Conservation (phyloP, 2,888 invertebrate genomes). For the Gymnoscelis rufifasciata region DNA sequence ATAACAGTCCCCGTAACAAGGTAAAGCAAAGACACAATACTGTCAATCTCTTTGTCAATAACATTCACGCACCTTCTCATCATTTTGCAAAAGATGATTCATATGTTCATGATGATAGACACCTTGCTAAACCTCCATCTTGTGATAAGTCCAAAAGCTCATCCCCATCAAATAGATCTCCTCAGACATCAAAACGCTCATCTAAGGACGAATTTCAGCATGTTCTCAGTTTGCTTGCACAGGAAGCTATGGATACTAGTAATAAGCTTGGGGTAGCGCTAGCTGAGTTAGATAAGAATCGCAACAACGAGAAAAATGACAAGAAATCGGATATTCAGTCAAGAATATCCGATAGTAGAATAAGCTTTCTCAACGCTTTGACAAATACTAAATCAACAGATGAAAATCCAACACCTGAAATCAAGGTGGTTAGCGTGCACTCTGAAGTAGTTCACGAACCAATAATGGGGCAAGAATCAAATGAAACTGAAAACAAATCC, state of each 20-base stretch:
- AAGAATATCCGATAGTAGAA: slow-evolving; percentile 70
- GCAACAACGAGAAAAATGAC: slow-evolving; percentile 62
- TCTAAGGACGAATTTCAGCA: slow-evolving; percentile 82
- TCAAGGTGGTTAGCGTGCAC: slow-evolving; percentile 48
- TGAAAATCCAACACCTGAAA: slow-evolving; percentile 39
- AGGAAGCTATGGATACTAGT: slow-evolving; percentile 87
- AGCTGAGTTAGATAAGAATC: slow-evolving; percentile 77
- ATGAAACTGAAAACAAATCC: slow-evolving; percentile 38
- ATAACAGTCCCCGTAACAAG: slow-evolving; percentile 69
- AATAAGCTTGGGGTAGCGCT: slow-evolving; percentile 84
- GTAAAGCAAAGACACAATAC: slow-evolving; percentile 76
- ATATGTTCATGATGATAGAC: slow-evolving; percentile 74
- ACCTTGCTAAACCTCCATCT: slow-evolving; percentile 71
- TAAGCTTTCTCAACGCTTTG: slow-evolving; percentile 70
- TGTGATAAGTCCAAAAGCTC: slow-evolving; percentile 76
- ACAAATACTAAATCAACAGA: slow-evolving; percentile 54
- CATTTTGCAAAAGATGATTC: slow-evolving; percentile 76
- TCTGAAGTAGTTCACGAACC: slow-evolving; percentile 35
- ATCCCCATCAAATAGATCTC: slow-evolving; percentile 78
- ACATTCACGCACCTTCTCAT: slow-evolving; percentile 64
- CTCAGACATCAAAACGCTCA: slow-evolving; percentile 70
- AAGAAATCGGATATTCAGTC: slow-evolving; percentile 66
- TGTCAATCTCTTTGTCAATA: slow-evolving; percentile 72
- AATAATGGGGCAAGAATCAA: slow-evolving; percentile 21
- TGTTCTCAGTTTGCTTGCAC: slow-evolving; percentile 84